Evolutionary conservation across 2,888 invertebrate genomes (phyloP), one percentile per base, ranked within the genome.

Genomic region (Carterocephalus palaemon): DNA sequence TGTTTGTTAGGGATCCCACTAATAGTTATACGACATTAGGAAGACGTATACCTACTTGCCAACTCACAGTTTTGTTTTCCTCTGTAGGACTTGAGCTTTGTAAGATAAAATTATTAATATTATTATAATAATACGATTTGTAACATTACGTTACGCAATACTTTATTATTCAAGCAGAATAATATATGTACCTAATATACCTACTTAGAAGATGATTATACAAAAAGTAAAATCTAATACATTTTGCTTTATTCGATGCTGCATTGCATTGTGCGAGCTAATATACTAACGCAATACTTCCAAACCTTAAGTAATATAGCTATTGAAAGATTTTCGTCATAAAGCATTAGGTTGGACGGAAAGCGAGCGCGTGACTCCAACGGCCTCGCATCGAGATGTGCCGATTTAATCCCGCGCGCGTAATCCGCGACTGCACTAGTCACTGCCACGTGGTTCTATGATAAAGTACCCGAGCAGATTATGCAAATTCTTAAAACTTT

Each of bases 401-500:
- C 60, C 67, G 74, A 74, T 79, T 77, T 78, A 84, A 83, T 80
- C 74, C 76, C 57, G 61, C 60, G 61, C 61, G 64, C 75, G 74
- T 84, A 85, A 83, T 82, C 85, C 82, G 70, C 75, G 68, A 79
- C 67, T 86, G 86, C 85, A 84, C 80, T 84, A 85, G 86, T 85
- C 86, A 86, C 79, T 76, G 78, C 82, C 86, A 86, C 86, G 86
- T 86, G 86, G 83, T 85, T 76, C 83, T 75, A 84, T 86, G 85
- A 86, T 85, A 85, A 86, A 86, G 83, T 86, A 70, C 85, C 77
- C 76, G 63, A 72, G 70, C 80, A 84, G 86, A 85, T 86, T 86
- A 86, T 86, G 86, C 85, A 86, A 86, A 86, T 86, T 79, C 75
- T 79, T 73, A 68, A 80, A 84, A 75, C 77, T 81, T 65, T 69